Conservation (phyloP, 2,888 invertebrate species). For the Diplolepis rosae region DNA sequence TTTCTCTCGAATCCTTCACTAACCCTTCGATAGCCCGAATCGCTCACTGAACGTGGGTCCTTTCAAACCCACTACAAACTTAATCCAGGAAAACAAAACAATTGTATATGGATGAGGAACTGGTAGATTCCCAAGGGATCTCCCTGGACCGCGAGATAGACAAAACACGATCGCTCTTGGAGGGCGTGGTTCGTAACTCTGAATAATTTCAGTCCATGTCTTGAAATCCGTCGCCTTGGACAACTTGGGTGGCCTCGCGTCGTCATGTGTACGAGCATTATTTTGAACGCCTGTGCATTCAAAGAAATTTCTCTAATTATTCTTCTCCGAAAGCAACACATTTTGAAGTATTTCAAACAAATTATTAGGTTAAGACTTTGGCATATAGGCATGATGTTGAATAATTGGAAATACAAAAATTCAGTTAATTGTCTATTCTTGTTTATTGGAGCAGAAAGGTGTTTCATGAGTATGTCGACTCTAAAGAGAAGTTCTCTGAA, state of each 20-base stretch:
- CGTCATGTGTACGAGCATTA: constrained; percentile 19
- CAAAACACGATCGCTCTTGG: constrained; percentile 46
- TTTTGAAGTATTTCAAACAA: no score
- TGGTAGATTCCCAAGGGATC: constrained; percentile 22
- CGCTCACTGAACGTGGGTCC: constrained; percentile 10
- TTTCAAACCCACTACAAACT: background rate
- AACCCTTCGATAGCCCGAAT: background rate
- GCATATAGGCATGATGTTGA: no score
- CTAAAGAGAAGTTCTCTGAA: background rate
- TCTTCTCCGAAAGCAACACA: background rate
- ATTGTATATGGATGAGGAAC: constrained; percentile 1
- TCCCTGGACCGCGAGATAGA: constrained; percentile 31
- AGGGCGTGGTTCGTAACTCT: constrained; percentile 48
- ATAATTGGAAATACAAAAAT: no score
- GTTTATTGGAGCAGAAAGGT: background rate
- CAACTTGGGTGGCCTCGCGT: constrained; percentile 44
- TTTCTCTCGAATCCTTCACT: background rate
- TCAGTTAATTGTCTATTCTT: no score
- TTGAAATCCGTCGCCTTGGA: constrained; percentile 37
- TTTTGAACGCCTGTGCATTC: constrained; percentile 3
- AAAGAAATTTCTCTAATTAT: background rate
- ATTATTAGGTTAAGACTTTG: no score
- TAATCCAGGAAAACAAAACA: constrained; percentile 18
- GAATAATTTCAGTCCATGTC: constrained; percentile 44
- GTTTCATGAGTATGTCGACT: background rate